These are phyloP conservation scores for Cyprinodon diabolis DNA, from an alignment of 2,797 vertebrate species.

Conservation along the genomic window DNA sequence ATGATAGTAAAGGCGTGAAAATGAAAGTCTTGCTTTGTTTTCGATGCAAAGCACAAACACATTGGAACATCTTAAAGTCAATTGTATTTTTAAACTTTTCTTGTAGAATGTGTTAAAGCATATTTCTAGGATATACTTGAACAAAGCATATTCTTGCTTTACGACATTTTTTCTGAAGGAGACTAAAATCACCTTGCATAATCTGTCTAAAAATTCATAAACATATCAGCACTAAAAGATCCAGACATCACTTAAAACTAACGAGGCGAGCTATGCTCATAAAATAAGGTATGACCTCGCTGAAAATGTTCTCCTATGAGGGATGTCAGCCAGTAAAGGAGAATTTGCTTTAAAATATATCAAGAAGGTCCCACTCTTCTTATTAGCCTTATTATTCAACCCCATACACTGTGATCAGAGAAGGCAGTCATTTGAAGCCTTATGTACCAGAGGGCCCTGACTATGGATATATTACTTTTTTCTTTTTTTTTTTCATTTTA, in stretches of 20 bases:
- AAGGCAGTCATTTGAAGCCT: neutral
- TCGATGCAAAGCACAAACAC: neutral
- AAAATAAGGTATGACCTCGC: constrained; percentile 14
- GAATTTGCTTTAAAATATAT: neutral
- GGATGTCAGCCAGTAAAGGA: neutral
- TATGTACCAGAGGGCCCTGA: neutral
- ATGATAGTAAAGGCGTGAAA: neutral
- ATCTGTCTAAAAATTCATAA: constrained; percentile 1
- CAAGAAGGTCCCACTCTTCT: neutral
- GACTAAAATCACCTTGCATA: constrained; percentile 3
- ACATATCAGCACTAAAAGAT: constrained; percentile 1
- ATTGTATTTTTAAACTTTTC: neutral
- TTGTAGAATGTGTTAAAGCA: neutral
- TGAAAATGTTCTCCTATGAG: constrained; percentile 2
- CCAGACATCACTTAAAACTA: constrained; percentile 12
- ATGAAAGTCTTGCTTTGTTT: neutral
- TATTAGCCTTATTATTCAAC: neutral
- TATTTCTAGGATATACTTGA: neutral
- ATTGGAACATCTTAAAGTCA: neutral
- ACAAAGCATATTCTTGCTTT: neutral
- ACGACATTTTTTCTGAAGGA: neutral
- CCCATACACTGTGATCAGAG: neutral
- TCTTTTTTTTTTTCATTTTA: neutral
- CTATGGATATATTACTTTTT: neutral
- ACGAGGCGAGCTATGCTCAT: constrained; percentile 12